Percentiles rank a stretch among this genome's conserved stretches.
phyloP scores from a whole-genome alignment of 2,797 vertebrate species.

The Sebastes iracundus region DNA sequence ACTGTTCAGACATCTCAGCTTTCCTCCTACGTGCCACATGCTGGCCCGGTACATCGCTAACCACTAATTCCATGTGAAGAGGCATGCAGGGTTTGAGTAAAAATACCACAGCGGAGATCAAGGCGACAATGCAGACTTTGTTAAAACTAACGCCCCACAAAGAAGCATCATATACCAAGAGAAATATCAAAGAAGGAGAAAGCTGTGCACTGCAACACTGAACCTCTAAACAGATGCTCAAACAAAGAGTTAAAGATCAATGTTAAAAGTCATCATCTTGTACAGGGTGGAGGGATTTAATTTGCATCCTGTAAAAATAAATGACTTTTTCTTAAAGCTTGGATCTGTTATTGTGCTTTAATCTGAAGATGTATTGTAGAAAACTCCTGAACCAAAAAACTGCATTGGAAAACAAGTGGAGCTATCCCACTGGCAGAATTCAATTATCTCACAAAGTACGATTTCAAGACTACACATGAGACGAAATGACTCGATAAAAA shows the following conservation, averaged over 20 bases:
- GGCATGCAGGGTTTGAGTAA: neutral
- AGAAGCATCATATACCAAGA: neutral
- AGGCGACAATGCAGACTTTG: neutral
- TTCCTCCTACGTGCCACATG: constrained; percentile 41
- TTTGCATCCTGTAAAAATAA: neutral
- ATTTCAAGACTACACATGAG: constrained; percentile 27
- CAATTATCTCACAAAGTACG: constrained; percentile 41
- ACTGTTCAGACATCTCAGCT: constrained; percentile 64
- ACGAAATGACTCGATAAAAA: constrained; percentile 44
- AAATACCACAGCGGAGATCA: constrained; percentile 6
- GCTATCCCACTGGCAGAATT: constrained; percentile 34
- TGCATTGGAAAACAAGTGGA: constrained; percentile 19
- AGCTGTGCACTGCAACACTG: neutral
- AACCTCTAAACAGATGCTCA: neutral
- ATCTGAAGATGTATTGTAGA: constrained; percentile 5
- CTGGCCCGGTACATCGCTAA: constrained; percentile 29
- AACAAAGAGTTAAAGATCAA: neutral
- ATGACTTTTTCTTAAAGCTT: neutral
- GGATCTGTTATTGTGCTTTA: constrained; percentile 8
- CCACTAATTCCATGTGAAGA: constrained; percentile 27
- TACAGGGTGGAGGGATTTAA: neutral
- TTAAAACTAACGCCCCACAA: neutral
- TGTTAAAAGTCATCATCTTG: neutral
- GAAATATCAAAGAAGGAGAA: neutral
- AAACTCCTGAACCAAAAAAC: constrained; percentile 13